A percentile compares a stretch with the other conserved stretches of the same genome.
Evolutionary conservation across 2,888 invertebrate species (phyloP).

Genomic region (Phymatocera aterrima): DNA sequence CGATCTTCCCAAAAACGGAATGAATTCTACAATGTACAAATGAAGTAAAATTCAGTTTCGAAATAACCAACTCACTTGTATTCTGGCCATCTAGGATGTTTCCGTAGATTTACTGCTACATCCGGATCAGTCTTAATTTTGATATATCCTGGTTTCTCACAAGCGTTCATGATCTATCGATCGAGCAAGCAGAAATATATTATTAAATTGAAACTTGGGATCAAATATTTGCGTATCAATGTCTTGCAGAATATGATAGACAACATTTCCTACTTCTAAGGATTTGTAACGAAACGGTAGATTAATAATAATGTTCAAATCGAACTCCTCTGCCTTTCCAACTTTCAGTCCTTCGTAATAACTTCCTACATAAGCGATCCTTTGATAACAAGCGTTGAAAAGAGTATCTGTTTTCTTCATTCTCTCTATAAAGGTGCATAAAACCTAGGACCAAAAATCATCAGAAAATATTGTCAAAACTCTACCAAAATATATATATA

Average conservation of each 20-base stretch:
- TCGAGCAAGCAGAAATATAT: conserved; percentile 37
- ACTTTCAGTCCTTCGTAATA: conserved; percentile 80
- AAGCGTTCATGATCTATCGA: conserved; percentile 32
- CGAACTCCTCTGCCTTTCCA: conserved; percentile 79
- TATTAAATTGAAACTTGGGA: not conserved
- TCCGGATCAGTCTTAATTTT: conserved; percentile 51
- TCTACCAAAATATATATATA: no score
- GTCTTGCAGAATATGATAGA: not conserved
- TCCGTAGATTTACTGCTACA: conserved; percentile 42
- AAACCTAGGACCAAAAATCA: conserved; percentile 53
- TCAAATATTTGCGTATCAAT: not conserved
- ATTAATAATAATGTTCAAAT: conserved; percentile 78
- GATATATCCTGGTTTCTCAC: conserved; percentile 53
- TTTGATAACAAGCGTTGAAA: conserved; percentile 65
- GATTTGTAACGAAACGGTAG: conserved; percentile 75
- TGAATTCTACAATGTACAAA: not conserved
- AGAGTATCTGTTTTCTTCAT: conserved; percentile 66
- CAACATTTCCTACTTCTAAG: conserved; percentile 62
- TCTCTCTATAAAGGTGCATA: conserved; percentile 57
- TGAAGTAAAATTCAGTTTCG: not conserved
- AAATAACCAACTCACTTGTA: conserved; percentile 50
- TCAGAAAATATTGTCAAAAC: no score
- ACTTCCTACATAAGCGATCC: conserved; percentile 77
- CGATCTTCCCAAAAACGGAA: conserved; percentile 23
- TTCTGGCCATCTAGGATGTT: conserved; percentile 48